Base-by-base conservation (phyloP, 2,888 invertebrate species). In the Resseliella maxima region DNA sequence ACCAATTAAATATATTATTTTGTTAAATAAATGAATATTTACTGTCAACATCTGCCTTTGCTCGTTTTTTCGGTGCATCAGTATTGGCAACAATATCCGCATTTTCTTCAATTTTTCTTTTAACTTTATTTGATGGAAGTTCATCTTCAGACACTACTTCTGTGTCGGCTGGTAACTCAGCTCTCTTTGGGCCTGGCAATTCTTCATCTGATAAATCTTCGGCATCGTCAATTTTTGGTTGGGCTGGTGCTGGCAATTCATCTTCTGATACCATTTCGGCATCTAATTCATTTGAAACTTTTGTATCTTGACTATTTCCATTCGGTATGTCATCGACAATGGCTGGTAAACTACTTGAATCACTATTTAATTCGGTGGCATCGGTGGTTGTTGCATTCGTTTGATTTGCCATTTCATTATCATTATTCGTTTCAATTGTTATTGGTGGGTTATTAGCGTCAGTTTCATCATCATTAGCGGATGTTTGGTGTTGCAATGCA, bases 251-350 rank as follows among this genome's bases (percentile, higher is more conserved):
- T 0, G 96, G 96, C 41, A 96, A 89, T 90, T 96, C 96, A 90
- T 96, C 96, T 90, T 96, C 96, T 0, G 96, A 96, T 72, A 96
- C 95, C 86, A 95, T 95, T 92, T 96, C 96, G 0, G 96, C 95
- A 90, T 96, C 96, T 85, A 95, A 95, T 88, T 95, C 95, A 87
- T 86, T 87, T 85, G 85, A 90, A 24, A 87, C 86, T 54, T 87
- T 87, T 85, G 88, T 88, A 15, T 87, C 87, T 50, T 88, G 88
- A 50, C 87, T 86, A 10, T 89, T 88, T 36, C 89, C 90, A 45
- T 88, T 89, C 86, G 89, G 90, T 46, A 90, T 89, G 36, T 90
- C 90, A 87, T 90, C 90, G 0, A 89, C 89, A 45, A 91, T 89
- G 5, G 90, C 90, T 0, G 88, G 87, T 36, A 89, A 88, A 86